Evolutionary conservation across 1,140 invertebrate genomes (phyloP), one percentile per base, ranked within the genome.

Genomic region (Asobara japonica): DNA sequence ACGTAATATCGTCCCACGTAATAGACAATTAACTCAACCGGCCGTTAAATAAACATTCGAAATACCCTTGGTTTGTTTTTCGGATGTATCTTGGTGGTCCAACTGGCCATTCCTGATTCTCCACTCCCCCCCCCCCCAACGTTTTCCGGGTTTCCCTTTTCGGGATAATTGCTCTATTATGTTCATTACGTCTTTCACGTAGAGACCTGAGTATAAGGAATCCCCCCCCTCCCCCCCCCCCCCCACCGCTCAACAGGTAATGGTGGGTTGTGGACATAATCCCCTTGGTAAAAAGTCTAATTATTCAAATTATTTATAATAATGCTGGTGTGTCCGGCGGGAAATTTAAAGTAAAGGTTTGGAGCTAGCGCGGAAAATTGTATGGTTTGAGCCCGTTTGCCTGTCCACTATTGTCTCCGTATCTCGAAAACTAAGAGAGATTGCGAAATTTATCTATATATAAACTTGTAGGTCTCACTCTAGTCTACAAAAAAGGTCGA

Each of bases 151-250:
- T 18, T 8, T 56, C n/a, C 51, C 51, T 56, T 56, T 56, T 56
- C 25, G 64, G 36, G 64, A 72, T 72, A 72, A 72, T 72, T 72
- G 70, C 70, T 72, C 70, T 72, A 66, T 72, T 72, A 72, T 64
- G 38, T 72, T 65, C 65, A 72, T 72, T 72, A 72, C 64, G 30
- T 51, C 70, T 25, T 56, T 45, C 62, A 56, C n/a, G 16, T 0
- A 27, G 27, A 29, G 69, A 41, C 33, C 51, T 20, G 30, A 20
- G 41, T 11, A 7, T 2, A 56, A 25, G 25, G 25, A 22, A 22
- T 25, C 22, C 25, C 4, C 51, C 22, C 8, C 36, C n/a, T n/a
- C n/a, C 2, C n/a, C 36, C 36, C 2, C 36, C 36, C 36, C 10
- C 41, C 41, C 5, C 11, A 5, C n/a, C 3, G n/a, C 7, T 16